Evolutionary conservation across 2,113 vertebrate genomes (phyloP), one percentile per base, ranked within the genome.

Genomic region (Leucosticte australis): DNA sequence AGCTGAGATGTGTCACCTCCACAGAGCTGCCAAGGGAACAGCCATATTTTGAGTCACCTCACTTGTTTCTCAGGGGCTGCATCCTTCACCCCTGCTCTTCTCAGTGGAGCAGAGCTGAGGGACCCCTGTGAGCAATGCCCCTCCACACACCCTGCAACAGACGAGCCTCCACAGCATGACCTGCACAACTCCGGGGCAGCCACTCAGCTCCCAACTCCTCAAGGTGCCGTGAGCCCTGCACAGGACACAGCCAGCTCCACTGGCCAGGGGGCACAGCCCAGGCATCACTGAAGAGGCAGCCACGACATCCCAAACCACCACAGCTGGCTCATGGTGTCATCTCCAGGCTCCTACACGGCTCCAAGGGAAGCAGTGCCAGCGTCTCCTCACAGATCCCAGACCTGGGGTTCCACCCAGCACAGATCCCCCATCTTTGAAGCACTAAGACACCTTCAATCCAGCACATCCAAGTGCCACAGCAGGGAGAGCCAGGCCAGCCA

Each of bases 291-390:
- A 5, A 62, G 37, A 41, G 27, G 15, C 46, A n/a, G 2, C 80
- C 68, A 17, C 0, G 0, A 30, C 44, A 50, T 13, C 12, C 27
- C 33, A 1, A 41, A 18, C 47, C 70, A 62, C 39, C 65, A 26
- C 2, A 0, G 27, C 44, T 5, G 26, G 47, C 80, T 67, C 42
- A 7, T 0, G 0, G 28, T 1, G 1, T 1, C 0, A 4, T 8
- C 63, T 39, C 44, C 44, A 37, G 37, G 4, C 20, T 31, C 62
- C 42, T 1, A 2, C 35, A 2, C 53, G 14, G 30, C 37, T 15
- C 67, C 8, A 18, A 56, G 37, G 31, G 6, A 55, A 65, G 56
- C 1, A 0, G 21, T 27, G 57, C 50, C 55, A 22, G 16, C 1
- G 8, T 7, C 23, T n/a, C 44, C 37, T 31, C 16, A 2, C 26